Evolutionary conservation across 2,888 invertebrate species (phyloP).

Genomic region (Drosophila basisetae): DNA sequence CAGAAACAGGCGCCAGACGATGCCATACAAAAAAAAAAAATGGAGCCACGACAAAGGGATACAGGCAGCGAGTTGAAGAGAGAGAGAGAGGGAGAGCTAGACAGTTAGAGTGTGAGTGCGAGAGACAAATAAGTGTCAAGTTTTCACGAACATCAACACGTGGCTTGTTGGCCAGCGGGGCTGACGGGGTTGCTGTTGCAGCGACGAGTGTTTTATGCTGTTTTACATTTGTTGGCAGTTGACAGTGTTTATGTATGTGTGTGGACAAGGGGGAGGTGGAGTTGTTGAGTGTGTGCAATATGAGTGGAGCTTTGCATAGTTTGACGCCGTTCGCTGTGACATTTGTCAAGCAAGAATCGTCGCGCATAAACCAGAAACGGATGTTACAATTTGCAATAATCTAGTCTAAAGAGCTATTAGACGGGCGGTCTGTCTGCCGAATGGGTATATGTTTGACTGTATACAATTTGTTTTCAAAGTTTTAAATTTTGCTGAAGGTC

Average conservation of each 20-base stretch:
- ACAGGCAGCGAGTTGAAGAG: not conserved
- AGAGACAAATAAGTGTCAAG: conserved; percentile 75
- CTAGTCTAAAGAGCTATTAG: not conserved
- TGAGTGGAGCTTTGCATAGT: conserved; percentile 32
- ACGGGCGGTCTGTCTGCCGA: conserved; percentile 6
- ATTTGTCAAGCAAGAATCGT: conserved; percentile 65
- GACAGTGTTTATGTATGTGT: conserved; percentile 17
- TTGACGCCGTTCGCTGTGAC: conserved; percentile 57
- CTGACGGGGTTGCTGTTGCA: conserved; percentile 19
- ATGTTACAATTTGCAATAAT: conserved; percentile 27
- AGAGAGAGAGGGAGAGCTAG: conserved; percentile 7
- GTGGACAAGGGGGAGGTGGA: not conserved
- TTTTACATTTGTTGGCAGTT: conserved; percentile 59
- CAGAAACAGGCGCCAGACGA: conserved; percentile 69
- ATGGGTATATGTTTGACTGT: not conserved
- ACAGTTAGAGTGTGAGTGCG: conserved; percentile 19
- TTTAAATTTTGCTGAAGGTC: not conserved
- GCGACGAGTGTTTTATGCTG: conserved; percentile 70
- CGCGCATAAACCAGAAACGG: conserved; percentile 35
- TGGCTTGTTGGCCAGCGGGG: conserved; percentile 11
- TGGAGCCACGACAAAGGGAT: not conserved
- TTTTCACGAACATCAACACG: conserved; percentile 71
- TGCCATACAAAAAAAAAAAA: conserved; percentile 28
- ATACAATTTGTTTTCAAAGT: not conserved
- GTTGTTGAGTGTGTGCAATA: not conserved